Evolutionary conservation across 1,140 invertebrate species (phyloP).

Genomic region (Aphaenogaster ashmeadi): DNA sequence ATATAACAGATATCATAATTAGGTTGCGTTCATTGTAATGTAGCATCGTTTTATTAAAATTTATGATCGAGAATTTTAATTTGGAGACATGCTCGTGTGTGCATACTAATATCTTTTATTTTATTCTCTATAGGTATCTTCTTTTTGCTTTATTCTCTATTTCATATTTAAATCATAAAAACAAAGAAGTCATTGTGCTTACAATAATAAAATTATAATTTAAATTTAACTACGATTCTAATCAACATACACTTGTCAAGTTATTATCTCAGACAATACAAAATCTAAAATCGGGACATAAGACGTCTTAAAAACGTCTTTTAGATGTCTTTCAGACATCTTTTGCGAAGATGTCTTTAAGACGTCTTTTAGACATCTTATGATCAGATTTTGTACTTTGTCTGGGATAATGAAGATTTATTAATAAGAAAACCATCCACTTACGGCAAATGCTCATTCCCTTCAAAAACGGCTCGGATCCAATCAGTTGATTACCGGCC

Average conservation of each 20-base stretch:
- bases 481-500: constrained; percentile 92
- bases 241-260: background rate
- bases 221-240: background rate
- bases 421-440: constrained; percentile 74
- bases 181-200: background rate
- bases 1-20: constrained; percentile 23
- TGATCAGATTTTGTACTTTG: too few relatives aligned
- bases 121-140: background rate
- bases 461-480: constrained; percentile 89
- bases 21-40: background rate
- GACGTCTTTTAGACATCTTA: too few relatives aligned
- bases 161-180: background rate
- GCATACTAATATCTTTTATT: background rate
- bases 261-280: background rate
- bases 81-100: background rate
- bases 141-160: background rate
- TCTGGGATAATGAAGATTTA: background rate
- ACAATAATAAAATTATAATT: constrained; percentile 10
- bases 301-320: too few relatives aligned
- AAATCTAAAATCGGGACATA: too few relatives aligned
- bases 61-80: background rate
- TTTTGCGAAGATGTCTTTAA: too few relatives aligned
- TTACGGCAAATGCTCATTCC: constrained; percentile 89
- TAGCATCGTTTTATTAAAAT: background rate
- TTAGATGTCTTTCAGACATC: too few relatives aligned